Conservation (phyloP, 2,113 vertebrate species). For the Hyla sarda region DNA sequence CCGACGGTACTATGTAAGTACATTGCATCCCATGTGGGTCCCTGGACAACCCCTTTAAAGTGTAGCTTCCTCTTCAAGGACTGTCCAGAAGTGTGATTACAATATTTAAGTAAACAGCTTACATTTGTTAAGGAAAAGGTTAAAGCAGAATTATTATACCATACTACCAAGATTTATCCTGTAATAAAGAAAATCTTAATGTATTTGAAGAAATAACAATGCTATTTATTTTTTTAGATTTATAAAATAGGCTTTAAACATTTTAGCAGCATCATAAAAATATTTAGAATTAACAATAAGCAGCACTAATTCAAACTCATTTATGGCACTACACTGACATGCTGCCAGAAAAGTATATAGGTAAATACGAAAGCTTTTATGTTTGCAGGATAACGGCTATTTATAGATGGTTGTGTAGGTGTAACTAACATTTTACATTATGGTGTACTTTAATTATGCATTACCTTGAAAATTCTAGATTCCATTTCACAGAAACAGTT, state of each 20-base stretch:
- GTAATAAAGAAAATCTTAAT: not conserved
- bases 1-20: too few species aligned
- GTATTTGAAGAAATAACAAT: not conserved
- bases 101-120: not conserved
- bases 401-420: constrained; percentile 44
- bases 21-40: too few species aligned
- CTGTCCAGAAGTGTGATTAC: not conserved
- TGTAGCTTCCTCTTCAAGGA: not conserved
- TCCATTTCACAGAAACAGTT: constrained; percentile 8
- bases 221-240: not conserved
- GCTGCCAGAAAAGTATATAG: not conserved
- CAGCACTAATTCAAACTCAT: not conserved
- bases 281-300: not conserved
- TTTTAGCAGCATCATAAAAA: not conserved
- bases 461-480: constrained; percentile 6
- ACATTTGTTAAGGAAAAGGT: not conserved
- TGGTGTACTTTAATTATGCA: constrained; percentile 37
- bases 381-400: constrained; percentile 20
- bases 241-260: not conserved
- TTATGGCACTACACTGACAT: not conserved
- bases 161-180: not conserved
- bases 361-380: not conserved
- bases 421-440: constrained; percentile 41
- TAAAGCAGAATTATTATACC: not conserved
- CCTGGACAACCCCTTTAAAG: too few species aligned